Conservation (phyloP, 2,888 invertebrate genomes). For the Himalopsyche kuldschensis region DNA sequence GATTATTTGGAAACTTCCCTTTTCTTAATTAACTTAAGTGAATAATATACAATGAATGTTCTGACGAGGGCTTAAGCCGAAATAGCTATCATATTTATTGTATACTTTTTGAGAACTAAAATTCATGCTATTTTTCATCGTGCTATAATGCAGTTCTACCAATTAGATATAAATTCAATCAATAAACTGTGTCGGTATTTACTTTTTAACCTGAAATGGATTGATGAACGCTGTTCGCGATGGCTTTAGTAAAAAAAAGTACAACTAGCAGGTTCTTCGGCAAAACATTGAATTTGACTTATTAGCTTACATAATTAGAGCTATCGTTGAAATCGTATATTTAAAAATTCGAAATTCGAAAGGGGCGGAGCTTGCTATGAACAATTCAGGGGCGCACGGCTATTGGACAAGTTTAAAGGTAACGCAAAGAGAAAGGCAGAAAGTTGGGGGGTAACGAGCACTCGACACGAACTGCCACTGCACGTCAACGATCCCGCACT, state of each 20-base stretch:
- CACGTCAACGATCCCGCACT: background rate
- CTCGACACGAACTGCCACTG: slow-evolving; percentile 23
- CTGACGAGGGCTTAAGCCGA: too few species aligned
- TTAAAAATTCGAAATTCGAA: slow-evolving; percentile 33
- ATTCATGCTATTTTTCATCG: too few species aligned
- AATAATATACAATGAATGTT: too few species aligned
- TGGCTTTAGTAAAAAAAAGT: background rate
- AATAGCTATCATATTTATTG: too few species aligned
- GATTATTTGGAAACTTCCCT: too few species aligned
- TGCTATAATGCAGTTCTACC: too few species aligned
- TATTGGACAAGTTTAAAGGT: slow-evolving; percentile 32
- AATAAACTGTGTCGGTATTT: too few species aligned
- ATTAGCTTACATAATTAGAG: slow-evolving; percentile 10
- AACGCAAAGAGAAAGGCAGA: background rate
- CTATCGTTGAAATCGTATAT: slow-evolving; percentile 28
- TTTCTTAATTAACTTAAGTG: too few species aligned
- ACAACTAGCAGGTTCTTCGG: background rate
- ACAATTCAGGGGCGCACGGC: slow-evolving; percentile 24
- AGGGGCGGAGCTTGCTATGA: slow-evolving; percentile 31
- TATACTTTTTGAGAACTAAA: too few species aligned
- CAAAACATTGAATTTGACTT: background rate
- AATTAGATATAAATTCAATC: too few species aligned
- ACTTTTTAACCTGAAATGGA: too few species aligned
- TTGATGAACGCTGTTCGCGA: too few species aligned
- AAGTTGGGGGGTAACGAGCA: slow-evolving; percentile 29